Evolutionary conservation across 2,888 invertebrate genomes (phyloP).

Genomic region (Mesorhabditis spiculigera): DNA sequence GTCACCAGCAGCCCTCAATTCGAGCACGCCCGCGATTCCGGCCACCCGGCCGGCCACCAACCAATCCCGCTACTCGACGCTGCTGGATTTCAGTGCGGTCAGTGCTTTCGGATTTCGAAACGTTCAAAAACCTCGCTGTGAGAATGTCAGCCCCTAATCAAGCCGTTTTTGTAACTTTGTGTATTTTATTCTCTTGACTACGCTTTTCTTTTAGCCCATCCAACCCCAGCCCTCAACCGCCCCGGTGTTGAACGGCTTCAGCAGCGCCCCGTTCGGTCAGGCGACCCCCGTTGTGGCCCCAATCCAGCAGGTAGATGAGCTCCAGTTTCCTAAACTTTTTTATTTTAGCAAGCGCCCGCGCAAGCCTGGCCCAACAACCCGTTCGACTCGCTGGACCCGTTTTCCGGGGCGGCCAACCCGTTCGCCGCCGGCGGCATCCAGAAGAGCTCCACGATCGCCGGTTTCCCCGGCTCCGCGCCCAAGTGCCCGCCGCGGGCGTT

Average conservation of each 20-base stretch:
- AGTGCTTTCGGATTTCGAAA: too few relatives aligned
- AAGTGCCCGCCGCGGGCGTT: too few relatives aligned
- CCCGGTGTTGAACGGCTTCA: too few relatives aligned
- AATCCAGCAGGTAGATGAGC: neutral
- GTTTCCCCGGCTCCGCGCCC: neutral
- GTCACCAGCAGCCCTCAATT: too few relatives aligned
- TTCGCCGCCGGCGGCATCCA: slow-evolving; percentile 38
- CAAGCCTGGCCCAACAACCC: slow-evolving; percentile 5
- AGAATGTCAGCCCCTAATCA: too few relatives aligned
- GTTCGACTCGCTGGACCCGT: slow-evolving; percentile 17
- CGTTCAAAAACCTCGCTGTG: too few relatives aligned
- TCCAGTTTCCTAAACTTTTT: slow-evolving; percentile 1
- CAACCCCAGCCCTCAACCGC: too few relatives aligned
- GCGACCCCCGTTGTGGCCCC: slow-evolving; percentile 1
- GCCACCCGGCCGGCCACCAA: too few relatives aligned
- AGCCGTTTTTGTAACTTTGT: too few relatives aligned
- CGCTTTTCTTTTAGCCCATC: neutral
- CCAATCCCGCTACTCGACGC: too few relatives aligned
- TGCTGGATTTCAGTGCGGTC: too few relatives aligned
- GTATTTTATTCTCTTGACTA: slow-evolving; percentile 14
- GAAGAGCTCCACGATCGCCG: slow-evolving; percentile 27
- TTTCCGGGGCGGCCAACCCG: slow-evolving; percentile 24
- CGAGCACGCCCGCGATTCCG: too few relatives aligned
- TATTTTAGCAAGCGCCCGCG: neutral
- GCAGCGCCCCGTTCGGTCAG: neutral